Base-by-base conservation (phyloP, 1,140 invertebrate genomes). In the Bombus polaris region DNA sequence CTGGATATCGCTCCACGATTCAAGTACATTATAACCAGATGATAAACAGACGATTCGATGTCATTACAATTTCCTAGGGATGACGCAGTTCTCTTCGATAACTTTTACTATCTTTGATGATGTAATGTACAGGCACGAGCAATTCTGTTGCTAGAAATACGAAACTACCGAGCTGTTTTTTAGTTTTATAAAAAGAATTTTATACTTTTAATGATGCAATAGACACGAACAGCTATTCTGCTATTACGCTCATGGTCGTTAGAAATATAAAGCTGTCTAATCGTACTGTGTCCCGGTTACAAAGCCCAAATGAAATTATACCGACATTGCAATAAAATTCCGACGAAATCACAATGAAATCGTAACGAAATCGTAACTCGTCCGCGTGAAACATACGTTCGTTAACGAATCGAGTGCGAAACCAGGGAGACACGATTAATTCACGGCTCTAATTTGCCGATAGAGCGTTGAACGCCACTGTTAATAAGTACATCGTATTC, bases 361-460 rank as follows among this genome's bases (percentile, higher is more conserved):
- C 47, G 47, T 18, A 53, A 53, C 47, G 5, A 53, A 53, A 22
- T 53, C 47, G 47, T 18, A 53, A 22, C 47, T 53, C 18, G 18
- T 8, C 47, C 47, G 47, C 47, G 47, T 53, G 47, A 22, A 53
- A 53, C 47, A 53, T 53, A 6, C 47, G 18, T 53, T 53, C 47
- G 47, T 53, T 53, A 53, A 53, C 47, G 18, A 53, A 22, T 53
- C 18, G 47, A 53, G 47, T 22, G 47, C 47, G 47, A 53, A 53
- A 53, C 47, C 18, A 22, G 18, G 1, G 47, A 22, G 5, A 6
- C 47, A 8, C 37, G 57, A 81, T 88, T 78, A 77, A 88, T 89
- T 85, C 62, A 22, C 53, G 72, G 42, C 10, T 22, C 3, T 15
- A 25, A 66, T 77, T 57, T 70, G 35, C 35, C 22, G 59, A 66